Conservation (phyloP, 2,113 vertebrate genomes). For the Chroicocephalus ridibundus region DNA sequence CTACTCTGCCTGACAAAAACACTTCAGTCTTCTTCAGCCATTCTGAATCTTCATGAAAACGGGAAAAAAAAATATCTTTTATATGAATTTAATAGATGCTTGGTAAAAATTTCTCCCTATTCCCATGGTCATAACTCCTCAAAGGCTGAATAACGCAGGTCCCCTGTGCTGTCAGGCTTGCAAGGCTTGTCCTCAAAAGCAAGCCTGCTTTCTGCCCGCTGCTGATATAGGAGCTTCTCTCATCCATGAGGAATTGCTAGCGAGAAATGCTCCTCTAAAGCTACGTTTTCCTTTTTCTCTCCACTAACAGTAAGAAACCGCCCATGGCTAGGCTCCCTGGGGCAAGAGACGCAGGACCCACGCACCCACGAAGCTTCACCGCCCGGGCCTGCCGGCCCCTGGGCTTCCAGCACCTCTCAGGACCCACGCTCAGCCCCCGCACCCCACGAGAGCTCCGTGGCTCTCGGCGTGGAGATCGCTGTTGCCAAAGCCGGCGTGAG, state of each 20-base stretch:
- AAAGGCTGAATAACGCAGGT: neutral
- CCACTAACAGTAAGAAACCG: neutral
- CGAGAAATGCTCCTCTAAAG: neutral
- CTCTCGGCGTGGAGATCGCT: rapidly evolving
- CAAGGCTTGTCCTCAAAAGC: neutral
- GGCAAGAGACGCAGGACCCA: neutral
- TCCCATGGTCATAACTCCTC: neutral
- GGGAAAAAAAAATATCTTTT: neutral
- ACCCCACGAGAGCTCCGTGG: rapidly evolving
- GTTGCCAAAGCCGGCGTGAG: neutral
- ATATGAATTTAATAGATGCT: neutral
- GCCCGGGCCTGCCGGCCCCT: rapidly evolving
- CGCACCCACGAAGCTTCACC: neutral
- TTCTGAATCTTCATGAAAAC: neutral
- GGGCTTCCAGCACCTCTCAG: too few species aligned
- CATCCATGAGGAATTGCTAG: neutral
- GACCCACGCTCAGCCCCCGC: rapidly evolving
- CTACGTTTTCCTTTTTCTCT: neutral
- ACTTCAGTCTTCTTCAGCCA: neutral
- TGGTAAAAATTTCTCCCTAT: neutral
- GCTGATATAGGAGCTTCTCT: neutral
- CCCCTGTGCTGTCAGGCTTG: neutral
- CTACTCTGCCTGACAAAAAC: neutral
- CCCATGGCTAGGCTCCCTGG: neutral
- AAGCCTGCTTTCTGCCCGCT: neutral